Base-by-base conservation (phyloP, 2,888 invertebrate genomes). In the Mythimna loreyi region DNA sequence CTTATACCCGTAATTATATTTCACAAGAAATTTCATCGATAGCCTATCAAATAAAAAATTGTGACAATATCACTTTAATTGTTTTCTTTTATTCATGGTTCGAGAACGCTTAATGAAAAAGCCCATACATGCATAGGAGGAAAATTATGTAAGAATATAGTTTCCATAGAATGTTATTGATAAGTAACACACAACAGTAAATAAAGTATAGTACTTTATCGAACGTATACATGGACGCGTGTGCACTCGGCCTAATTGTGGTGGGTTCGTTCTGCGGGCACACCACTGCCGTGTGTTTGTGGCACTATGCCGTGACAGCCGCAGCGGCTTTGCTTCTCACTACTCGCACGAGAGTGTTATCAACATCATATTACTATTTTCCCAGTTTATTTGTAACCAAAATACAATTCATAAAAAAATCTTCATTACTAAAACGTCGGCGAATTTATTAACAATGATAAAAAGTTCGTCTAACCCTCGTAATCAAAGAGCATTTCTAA, bases 231-330 rank as follows among this genome's bases (percentile, higher is more conserved):
- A 23, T 33, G 25, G 49, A 36, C 60, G 49, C 45, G 25, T 57
- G 50, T 45, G 49, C 57, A 55, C 49, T 66, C 56, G 75, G 72
- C 78, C 74, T 80, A 67, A 67, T 86, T 84, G 86, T 76, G 83
- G 83, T 60, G 58, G 65, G 70, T 61, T 55, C 60, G 30, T 45
- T 50, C 23, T 58, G 64, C 59, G 47, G 59, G 67, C 58, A 49
- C 66, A 70, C 72, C 72, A 76, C 79, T 78, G 72, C 66, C 68
- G 65, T 73, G 67, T 78, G 85, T 82, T 72, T 58, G 50, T 75
- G 75, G 81, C 80, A 79, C 65, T 70, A 45, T 50, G 50, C 33
- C 45, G 71, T 80, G 60, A 77, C 80, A 75, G 65, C 66, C 59
- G 25, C 56, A 64, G 66, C 25, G 71, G 66, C 79, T 76, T 69